These are phyloP conservation scores for Piscicola geometra DNA, from an alignment of 2,888 invertebrate species.

Conservation along the genomic window DNA sequence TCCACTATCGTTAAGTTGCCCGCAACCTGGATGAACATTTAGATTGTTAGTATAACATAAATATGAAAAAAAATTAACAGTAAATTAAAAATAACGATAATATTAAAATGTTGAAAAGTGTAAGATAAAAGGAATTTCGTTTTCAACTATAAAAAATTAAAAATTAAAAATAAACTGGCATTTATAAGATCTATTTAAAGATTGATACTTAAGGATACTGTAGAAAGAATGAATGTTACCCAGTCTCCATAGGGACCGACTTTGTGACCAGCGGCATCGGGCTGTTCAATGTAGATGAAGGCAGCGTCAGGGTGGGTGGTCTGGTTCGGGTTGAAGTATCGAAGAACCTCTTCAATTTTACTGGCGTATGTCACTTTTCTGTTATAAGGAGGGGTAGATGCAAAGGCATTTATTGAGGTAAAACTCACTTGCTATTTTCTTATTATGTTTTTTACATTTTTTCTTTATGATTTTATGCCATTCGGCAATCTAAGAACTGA, in stretches of 20 bases:
- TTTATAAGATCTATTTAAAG: not conserved
- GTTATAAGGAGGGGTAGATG: too few relatives aligned
- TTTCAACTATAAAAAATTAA: not conserved
- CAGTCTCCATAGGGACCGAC: conserved; percentile 47
- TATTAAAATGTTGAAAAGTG: too few relatives aligned
- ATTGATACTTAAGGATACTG: not conserved
- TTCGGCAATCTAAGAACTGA: too few relatives aligned
- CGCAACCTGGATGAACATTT: conserved; percentile 46
- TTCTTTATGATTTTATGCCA: too few relatives aligned
- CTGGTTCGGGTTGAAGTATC: conserved; percentile 45
- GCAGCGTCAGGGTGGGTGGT: conserved; percentile 47
- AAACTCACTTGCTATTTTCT: too few relatives aligned
- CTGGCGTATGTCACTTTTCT: not conserved
- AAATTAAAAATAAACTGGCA: not conserved
- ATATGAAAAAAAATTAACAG: too few relatives aligned
- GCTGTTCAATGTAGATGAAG: conserved; percentile 49
- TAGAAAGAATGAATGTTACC: conserved; percentile 40
- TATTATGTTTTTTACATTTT: too few relatives aligned
- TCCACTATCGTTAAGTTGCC: conserved; percentile 50
- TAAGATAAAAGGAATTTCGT: not conserved
- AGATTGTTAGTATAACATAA: too few relatives aligned
- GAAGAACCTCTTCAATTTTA: conserved; percentile 45
- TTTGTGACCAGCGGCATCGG: conserved; percentile 49
- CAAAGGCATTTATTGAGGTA: too few relatives aligned
- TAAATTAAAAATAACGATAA: too few relatives aligned